phyloP scores from a whole-genome alignment of 2,797 vertebrate species.

The Sebastes oblongus region DNA sequence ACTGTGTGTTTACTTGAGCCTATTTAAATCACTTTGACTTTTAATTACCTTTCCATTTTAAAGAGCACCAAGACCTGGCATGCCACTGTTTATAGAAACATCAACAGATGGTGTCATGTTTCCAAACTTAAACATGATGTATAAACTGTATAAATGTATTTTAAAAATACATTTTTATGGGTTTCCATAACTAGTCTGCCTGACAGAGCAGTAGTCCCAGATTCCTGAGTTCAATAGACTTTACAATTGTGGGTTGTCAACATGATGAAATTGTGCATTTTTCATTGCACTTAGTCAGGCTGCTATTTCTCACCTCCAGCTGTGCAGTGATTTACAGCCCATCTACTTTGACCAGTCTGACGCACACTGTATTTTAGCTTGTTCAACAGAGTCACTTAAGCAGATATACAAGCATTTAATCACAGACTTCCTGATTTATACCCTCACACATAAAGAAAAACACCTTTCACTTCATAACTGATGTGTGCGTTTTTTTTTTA shows the following conservation, averaged over 20 bases:
- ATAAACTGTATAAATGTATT: neutral
- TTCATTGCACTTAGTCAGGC: slow-evolving; percentile 33
- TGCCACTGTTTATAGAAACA: slow-evolving; percentile 4
- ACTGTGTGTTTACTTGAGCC: neutral
- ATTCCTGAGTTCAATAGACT: slow-evolving; percentile 8
- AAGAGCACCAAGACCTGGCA: neutral
- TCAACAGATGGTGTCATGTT: slow-evolving; percentile 20
- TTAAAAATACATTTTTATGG: neutral
- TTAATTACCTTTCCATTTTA: slow-evolving; percentile 26
- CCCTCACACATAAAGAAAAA: neutral
- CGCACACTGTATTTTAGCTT: slow-evolving; percentile 11
- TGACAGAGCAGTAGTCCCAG: slow-evolving; percentile 1
- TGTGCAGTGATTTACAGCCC: slow-evolving; percentile 35
- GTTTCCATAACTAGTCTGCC: neutral
- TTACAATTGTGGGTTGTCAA: slow-evolving; percentile 21
- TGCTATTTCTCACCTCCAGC: slow-evolving; percentile 46
- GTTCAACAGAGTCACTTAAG: slow-evolving; percentile 23
- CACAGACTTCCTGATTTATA: slow-evolving; percentile 7
- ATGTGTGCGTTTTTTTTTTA: neutral
- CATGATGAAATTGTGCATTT: slow-evolving; percentile 28
- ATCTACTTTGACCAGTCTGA: slow-evolving; percentile 22
- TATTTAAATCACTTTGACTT: slow-evolving; percentile 25
- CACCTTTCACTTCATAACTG: neutral
- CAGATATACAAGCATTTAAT: slow-evolving; percentile 33
- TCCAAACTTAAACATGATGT: neutral